Evolutionary conservation across 2,888 invertebrate species (phyloP).

Genomic region (Synanthedon vespiformis): DNA sequence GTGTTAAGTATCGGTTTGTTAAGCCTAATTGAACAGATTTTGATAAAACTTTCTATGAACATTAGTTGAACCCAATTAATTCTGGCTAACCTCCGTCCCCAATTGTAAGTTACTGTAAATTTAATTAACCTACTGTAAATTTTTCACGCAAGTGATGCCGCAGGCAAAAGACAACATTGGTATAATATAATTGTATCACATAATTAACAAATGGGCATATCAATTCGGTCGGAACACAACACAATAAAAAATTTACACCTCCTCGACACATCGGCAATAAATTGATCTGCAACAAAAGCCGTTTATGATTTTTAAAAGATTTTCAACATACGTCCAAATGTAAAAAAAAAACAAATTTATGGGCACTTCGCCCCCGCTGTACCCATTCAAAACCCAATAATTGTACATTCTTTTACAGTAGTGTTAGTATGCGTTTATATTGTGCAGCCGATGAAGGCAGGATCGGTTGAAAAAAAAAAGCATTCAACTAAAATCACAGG

Average conservation of each 20-base stretch:
- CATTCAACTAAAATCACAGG: constrained; percentile 69
- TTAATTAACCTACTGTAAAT: too few species aligned
- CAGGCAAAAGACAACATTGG: too few species aligned
- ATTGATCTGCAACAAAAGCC: constrained; percentile 35
- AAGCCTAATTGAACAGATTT: too few species aligned
- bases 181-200: constrained; percentile 16
- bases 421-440: constrained; percentile 67
- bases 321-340: constrained; percentile 36
- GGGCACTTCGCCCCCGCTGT: constrained; percentile 69
- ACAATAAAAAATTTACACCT: constrained; percentile 31
- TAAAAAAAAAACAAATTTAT: constrained; percentile 62
- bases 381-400: constrained; percentile 68
- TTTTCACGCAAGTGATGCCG: too few species aligned
- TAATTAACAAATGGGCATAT: constrained; percentile 50
- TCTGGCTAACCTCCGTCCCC: too few species aligned
- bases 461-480: constrained; percentile 40
- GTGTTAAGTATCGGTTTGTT: too few species aligned
- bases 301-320: constrained; percentile 63
- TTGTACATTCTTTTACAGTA: constrained; percentile 72
- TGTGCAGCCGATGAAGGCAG: constrained; percentile 60
- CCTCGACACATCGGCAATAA: constrained; percentile 47
- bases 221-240: constrained; percentile 23
- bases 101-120: too few species aligned
- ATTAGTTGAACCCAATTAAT: too few species aligned
- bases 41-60: too few species aligned